phyloP scores from a whole-genome alignment of 2,888 invertebrate species.

The Spodoptera picta region DNA sequence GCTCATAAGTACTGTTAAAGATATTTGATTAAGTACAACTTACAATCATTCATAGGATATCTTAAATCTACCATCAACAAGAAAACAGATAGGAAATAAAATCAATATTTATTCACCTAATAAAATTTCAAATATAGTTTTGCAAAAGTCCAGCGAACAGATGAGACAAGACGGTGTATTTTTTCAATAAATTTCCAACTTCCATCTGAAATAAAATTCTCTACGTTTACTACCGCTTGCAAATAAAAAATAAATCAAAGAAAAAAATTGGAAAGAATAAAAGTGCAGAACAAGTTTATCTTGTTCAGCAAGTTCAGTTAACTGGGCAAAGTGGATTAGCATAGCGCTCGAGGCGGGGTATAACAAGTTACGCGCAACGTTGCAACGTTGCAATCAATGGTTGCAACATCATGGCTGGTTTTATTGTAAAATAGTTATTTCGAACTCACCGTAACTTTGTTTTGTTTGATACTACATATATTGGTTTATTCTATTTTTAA shows the following conservation, averaged over 20 bases:
- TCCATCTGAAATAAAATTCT: constrained; percentile 1
- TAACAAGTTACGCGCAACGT: constrained; percentile 42
- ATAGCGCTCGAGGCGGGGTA: constrained; percentile 32
- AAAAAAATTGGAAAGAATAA: constrained; percentile 35
- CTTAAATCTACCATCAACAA: not conserved
- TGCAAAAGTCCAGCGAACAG: not conserved
- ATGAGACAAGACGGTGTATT: not conserved
- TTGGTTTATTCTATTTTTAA: too few species aligned
- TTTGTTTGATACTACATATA: not conserved
- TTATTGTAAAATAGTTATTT: not conserved
- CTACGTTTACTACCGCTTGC: not conserved
- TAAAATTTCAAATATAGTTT: not conserved
- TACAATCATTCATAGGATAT: too few species aligned
- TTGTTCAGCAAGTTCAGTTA: constrained; percentile 40
- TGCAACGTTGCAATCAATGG: constrained; percentile 30
- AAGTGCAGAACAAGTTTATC: constrained; percentile 43
- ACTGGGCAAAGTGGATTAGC: constrained; percentile 39
- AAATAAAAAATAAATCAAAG: constrained; percentile 20
- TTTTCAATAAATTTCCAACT: constrained; percentile 15
- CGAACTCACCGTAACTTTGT: too few species aligned
- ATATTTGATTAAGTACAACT: too few species aligned
- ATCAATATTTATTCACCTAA: not conserved
- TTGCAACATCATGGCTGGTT: not conserved
- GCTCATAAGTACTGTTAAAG: too few species aligned
- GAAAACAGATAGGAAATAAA: too few species aligned